Base-by-base conservation (phyloP, 2,888 invertebrate genomes). In the Ectobius pallidus region DNA sequence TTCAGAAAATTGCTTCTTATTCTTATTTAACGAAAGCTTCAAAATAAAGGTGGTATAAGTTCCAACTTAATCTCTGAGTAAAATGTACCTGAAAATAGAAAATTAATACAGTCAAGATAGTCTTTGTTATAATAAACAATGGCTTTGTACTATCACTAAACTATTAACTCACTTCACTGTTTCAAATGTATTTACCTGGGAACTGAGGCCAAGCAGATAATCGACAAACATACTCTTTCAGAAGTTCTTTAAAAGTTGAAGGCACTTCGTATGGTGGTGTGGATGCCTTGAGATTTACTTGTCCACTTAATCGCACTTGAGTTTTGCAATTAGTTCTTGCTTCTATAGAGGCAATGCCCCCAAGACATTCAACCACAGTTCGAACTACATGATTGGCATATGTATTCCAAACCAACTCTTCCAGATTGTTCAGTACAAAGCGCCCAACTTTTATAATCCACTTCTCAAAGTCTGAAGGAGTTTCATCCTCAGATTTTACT, bases 371-470 rank as follows among this genome's bases (percentile, higher is more conserved):
- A n/a, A 94, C 81, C 1, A 89, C 89, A 11, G 91, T 89, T 67
- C 94, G 86, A 76, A 94, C 84, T 4, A 95, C 88, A 78, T 92
- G 91, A 82, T 90, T 94, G 0, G 91, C 93, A 76, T 91, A 93
- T 0, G 84, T 84, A 80, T 95, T 92, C 88, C 90, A 91, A 0
- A 93, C 87, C 79, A 92, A 95, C 79, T 95, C 94, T 80, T 95
- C 95, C 73, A 94, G 84, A 84, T 95, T 95, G 81, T 95, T 95
- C 0, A 94, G 82, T 25, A 91, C 85, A 82, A 92, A 95, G 83
- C 89, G 92, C 73, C 90, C 87, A 3, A 92, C 84, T 81, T 91
- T 93, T 16, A 91, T 75, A 1, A 91, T 87, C 80, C 92, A 92
- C 14, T 87, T 84, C 1, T 87, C 84, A 77, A 91, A 92, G 9